phyloP scores from a whole-genome alignment of 2,888 invertebrate species.

The Platynereis dumerilii region DNA sequence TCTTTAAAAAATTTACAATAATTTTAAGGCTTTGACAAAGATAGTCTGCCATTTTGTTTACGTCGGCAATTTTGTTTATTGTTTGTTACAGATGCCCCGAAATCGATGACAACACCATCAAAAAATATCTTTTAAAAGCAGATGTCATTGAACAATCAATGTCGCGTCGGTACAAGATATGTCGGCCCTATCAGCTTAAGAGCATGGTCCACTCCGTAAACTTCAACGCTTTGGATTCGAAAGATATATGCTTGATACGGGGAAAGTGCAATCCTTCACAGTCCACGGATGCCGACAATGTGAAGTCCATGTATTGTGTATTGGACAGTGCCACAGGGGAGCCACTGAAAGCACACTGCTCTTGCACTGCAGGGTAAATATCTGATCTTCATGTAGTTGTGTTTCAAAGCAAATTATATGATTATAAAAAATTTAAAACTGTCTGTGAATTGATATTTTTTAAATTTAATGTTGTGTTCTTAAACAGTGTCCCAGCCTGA shows the following conservation, averaged over 20 bases:
- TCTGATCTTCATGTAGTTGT: no score
- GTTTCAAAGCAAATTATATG: no score
- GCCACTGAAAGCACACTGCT: no score
- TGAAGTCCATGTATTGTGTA: background rate
- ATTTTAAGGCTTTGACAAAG: no score
- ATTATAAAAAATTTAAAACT: no score
- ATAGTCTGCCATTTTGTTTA: no score
- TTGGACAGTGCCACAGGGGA: background rate
- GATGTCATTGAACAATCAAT: background rate
- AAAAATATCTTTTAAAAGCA: background rate
- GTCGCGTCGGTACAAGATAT: background rate
- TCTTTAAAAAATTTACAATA: no score
- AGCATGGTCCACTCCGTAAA: background rate
- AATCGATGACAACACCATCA: background rate
- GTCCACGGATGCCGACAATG: background rate
- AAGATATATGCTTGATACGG: background rate
- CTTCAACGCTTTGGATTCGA: background rate
- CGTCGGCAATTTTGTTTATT: no score
- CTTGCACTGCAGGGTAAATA: background rate
- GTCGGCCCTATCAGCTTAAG: background rate
- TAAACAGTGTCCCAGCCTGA: no score
- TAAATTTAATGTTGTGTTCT: no score
- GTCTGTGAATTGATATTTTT: no score
- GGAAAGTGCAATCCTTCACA: background rate
- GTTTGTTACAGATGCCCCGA: no score